Base-by-base conservation (phyloP, 2,888 invertebrate genomes). In the Masnerella sp. region DNA sequence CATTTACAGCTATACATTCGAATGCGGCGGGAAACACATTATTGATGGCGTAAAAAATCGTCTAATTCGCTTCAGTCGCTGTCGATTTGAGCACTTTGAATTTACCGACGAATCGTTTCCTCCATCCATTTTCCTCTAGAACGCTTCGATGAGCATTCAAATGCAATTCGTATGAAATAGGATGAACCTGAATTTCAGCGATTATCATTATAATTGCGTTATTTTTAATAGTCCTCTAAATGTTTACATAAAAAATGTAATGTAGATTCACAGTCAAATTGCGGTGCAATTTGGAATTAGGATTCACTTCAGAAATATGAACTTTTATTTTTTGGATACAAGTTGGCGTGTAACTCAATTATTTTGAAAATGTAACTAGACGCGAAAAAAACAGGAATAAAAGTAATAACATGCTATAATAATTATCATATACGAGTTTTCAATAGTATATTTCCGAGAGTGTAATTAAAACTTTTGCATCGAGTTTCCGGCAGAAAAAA, bases 31-130 rank as follows among this genome's bases (percentile, higher is more conserved):
- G 9, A 11, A 18, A 40, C n/a, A 22, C 40, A 73, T 3, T 40
- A 30, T 59, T 32, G 49, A 8, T 17, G 76, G 78, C 75, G 77
- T 77, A 74, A 76, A 81, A 79, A 79, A 79, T 75, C 68, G 47
- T 75, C 79, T 81, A 81, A 83, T 83, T 81, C 77, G 65, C 67
- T 61, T 58, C 56, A 42, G 71, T 56, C 49, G 54, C 49, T 75
- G 79, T 79, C 80, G 78, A 80, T 79, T 78, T 65, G 14, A 70
- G 67, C 54, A 34, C 62, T 65, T 70, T 52, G 45, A 71, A 78
- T 76, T 69, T 32, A 52, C 32, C 74, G 73, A 32, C 54, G 54
- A 45, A 61, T 36, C 52, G 30, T 47, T 49, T 47, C 14, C 64
- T 40, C n/a, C 61, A 43, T 25, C 8, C 34, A 5, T 14, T 3